Evolutionary conservation across 1,140 invertebrate genomes (phyloP).

Genomic region (Bombus confusus): DNA sequence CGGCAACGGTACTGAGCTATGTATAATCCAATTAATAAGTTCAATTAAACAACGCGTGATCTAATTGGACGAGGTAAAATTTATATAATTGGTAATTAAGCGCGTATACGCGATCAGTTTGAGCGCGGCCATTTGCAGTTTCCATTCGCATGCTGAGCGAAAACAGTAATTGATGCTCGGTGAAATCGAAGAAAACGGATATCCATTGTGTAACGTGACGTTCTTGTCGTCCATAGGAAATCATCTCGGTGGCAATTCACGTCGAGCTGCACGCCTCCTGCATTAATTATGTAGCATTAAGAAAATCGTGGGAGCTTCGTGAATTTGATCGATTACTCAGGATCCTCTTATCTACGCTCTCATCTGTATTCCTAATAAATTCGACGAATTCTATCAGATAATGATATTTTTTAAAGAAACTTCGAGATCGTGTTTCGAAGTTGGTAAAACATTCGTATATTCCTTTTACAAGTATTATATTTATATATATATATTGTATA

Average conservation of each 20-base stretch:
- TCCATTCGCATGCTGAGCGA: slow-evolving; percentile 29
- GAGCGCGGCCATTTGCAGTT: slow-evolving; percentile 28
- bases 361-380: neutral
- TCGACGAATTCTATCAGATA: neutral
- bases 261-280: slow-evolving; percentile 29
- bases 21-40: neutral
- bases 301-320: slow-evolving; percentile 27
- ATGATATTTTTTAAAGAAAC: neutral
- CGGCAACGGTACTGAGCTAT: neutral
- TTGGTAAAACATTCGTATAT: neutral
- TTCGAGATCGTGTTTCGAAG: neutral
- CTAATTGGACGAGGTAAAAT: neutral
- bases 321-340: slow-evolving; percentile 38
- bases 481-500: neutral
- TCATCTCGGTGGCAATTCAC: slow-evolving; percentile 51
- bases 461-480: no score
- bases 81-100: slow-evolving; percentile 26
- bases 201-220: slow-evolving; percentile 57
- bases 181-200: slow-evolving; percentile 73
- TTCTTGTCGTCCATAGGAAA: slow-evolving; percentile 54
- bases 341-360: slow-evolving; percentile 4
- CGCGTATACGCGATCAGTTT: neutral
- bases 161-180: slow-evolving; percentile 17
- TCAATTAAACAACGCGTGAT: neutral
- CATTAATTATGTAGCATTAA: slow-evolving; percentile 46